A percentile compares a stretch with the other conserved stretches of the same genome.
phyloP scores from a whole-genome alignment of 2,888 invertebrate genomes.

The Caenorhabditis becei region DNA sequence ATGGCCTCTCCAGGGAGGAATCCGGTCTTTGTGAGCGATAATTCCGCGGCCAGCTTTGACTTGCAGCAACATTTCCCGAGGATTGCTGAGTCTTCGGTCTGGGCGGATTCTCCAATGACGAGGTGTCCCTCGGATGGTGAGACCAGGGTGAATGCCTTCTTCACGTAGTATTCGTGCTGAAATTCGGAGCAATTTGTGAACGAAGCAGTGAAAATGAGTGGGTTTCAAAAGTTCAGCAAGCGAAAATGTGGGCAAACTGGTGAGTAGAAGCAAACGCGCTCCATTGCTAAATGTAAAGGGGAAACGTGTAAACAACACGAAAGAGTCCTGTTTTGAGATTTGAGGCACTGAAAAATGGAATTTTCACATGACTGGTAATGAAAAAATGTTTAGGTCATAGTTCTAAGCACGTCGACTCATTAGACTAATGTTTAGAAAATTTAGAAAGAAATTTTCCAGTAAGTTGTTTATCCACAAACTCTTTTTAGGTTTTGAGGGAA shows the following conservation, averaged over 20 bases:
- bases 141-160: constrained; percentile 76
- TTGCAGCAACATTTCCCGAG: constrained; percentile 79
- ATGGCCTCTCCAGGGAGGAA: constrained; percentile 78
- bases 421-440: too few species aligned
- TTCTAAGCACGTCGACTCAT: too few species aligned
- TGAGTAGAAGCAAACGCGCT: background rate
- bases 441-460: too few species aligned
- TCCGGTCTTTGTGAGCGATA: constrained; percentile 75
- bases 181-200: constrained; percentile 17
- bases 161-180: constrained; percentile 78
- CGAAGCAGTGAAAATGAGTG: background rate
- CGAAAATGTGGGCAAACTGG: too few species aligned
- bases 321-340: too few species aligned
- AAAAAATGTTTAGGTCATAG: too few species aligned
- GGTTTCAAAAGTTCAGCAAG: too few species aligned
- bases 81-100: constrained; percentile 69
- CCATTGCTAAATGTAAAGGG: background rate
- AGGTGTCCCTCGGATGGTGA: constrained; percentile 73
- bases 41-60: constrained; percentile 74
- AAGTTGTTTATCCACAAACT: too few species aligned
- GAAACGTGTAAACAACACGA: too few species aligned
- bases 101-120: constrained; percentile 71
- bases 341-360: too few species aligned
- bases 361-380: too few species aligned
- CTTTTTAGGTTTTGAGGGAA: too few species aligned